Evolutionary conservation across 2,888 invertebrate species (phyloP).

Genomic region (Ophion ellenae): DNA sequence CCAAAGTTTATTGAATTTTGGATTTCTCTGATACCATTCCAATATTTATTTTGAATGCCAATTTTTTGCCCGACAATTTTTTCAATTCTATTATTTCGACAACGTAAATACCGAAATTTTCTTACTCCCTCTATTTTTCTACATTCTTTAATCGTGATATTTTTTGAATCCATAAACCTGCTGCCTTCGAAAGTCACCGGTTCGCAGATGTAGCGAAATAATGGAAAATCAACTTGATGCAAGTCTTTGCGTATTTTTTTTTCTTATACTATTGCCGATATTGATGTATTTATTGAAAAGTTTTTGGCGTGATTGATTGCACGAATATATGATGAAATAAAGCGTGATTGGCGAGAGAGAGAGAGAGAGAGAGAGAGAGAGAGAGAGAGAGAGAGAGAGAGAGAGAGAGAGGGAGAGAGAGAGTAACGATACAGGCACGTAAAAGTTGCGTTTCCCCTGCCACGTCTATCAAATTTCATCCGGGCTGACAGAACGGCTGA

Average conservation of each 20-base stretch:
- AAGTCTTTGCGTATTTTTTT: background rate
- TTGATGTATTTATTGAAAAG: conserved; percentile 36
- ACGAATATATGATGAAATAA: conserved; percentile 35
- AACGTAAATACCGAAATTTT: background rate
- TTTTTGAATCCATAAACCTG: background rate
- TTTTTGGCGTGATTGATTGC: conserved; percentile 48
- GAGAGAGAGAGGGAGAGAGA: too few relatives aligned
- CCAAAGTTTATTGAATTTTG: background rate
- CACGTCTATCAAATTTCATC: conserved; percentile 57
- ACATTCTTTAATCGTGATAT: background rate
- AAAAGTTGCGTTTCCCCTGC: conserved; percentile 25
- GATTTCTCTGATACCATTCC: background rate
- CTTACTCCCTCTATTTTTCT: background rate
- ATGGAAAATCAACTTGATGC: background rate
- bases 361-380: too few relatives aligned
- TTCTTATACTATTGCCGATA: conserved; percentile 16
- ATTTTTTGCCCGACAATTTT: background rate
- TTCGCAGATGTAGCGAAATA: background rate
- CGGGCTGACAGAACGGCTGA: conserved; percentile 50
- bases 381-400: too few relatives aligned
- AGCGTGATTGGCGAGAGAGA: conserved; percentile 42
- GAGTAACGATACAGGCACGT: conserved; percentile 40
- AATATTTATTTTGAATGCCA: background rate
- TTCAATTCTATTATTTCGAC: background rate
- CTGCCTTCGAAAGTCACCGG: background rate